Evolutionary conservation across 2,888 invertebrate genomes (phyloP).

Genomic region (Peribatodes rhomboidaria): DNA sequence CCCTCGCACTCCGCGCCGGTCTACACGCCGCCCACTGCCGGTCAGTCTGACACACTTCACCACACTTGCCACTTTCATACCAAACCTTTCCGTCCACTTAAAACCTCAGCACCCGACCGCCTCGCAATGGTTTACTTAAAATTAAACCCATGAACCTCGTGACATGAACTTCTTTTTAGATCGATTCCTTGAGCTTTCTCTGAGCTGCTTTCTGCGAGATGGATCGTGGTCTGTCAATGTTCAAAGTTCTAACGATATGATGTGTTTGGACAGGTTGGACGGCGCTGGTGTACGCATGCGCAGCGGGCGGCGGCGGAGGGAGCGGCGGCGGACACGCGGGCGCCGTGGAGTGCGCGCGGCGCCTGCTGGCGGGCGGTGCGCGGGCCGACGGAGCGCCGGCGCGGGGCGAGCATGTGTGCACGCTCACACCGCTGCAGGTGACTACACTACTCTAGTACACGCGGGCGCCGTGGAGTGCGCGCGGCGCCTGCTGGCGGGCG

Average conservation of each 20-base stretch:
- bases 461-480: conserved; percentile 87
- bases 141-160: too few relatives aligned
- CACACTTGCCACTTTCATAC: neutral
- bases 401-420: conserved; percentile 93
- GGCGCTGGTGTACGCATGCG: conserved; percentile 92
- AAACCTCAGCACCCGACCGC: too few relatives aligned
- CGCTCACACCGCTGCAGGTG: conserved; percentile 95
- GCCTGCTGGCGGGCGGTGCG: conserved; percentile 93
- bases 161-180: too few relatives aligned
- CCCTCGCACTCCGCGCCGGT: conserved; percentile 59
- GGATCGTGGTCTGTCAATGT: too few relatives aligned
- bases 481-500: conserved; percentile 91
- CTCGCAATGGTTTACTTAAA: too few relatives aligned
- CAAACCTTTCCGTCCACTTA: too few relatives aligned
- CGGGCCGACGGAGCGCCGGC: conserved; percentile 95
- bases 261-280: conserved; percentile 89
- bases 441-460: conserved; percentile 37
- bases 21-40: conserved; percentile 79
- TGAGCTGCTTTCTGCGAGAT: too few relatives aligned
- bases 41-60: conserved; percentile 47
- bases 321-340: conserved; percentile 64
- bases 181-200: too few relatives aligned
- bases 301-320: conserved; percentile 54
- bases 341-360: conserved; percentile 87
- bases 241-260: too few relatives aligned